phyloP scores from a whole-genome alignment of 2,797 vertebrate genomes.

The Helicolenus hilgendorfi region DNA sequence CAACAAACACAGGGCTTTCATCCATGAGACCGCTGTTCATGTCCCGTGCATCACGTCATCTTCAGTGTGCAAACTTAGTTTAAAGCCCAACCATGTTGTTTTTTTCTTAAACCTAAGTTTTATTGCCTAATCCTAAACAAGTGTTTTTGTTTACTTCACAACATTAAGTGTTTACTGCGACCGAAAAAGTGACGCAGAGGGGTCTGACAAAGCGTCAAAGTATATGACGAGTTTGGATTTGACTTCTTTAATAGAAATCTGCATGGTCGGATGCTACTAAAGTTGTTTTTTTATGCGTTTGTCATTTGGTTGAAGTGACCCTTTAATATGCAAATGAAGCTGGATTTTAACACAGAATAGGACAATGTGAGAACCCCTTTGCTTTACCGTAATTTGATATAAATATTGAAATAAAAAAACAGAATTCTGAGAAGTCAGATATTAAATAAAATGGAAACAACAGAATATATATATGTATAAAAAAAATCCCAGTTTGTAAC shows the following conservation, averaged over 20 bases:
- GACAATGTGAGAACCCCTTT: not conserved
- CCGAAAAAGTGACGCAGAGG: no score
- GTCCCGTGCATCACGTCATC: no score
- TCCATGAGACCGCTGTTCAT: no score
- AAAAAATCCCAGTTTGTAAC: not conserved
- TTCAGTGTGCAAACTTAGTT: no score
- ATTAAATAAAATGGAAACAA: conserved; percentile 1
- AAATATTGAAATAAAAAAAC: not conserved
- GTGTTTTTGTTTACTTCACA: no score
- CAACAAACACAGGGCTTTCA: no score
- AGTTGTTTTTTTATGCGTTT: not conserved
- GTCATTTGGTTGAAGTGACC: not conserved
- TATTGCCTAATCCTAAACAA: no score
- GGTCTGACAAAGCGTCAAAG: no score
- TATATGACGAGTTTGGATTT: no score
- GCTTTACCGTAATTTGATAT: not conserved
- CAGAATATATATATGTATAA: not conserved
- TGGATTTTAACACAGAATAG: not conserved
- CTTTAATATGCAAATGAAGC: not conserved
- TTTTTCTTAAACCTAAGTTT: no score
- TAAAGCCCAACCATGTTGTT: no score
- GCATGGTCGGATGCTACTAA: not conserved
- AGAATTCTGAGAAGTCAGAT: not conserved
- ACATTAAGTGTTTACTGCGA: no score
- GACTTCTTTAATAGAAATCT: not conserved